These are phyloP conservation scores for Sebastes trivittatus DNA, from an alignment of 2,797 vertebrate species.

Conservation along the genomic window DNA sequence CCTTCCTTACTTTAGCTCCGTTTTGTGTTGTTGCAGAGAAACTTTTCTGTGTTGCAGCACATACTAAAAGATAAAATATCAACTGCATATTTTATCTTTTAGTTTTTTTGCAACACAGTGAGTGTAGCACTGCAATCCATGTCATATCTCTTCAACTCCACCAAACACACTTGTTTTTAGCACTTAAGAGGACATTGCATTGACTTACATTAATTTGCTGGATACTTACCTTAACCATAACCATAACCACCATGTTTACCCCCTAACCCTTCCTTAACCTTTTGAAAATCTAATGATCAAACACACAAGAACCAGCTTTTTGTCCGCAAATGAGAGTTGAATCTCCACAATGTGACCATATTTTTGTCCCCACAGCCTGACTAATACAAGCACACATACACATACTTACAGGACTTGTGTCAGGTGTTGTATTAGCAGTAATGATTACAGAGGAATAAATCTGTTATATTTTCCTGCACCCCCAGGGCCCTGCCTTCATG, in stretches of 20 bases:
- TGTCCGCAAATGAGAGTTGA: background rate
- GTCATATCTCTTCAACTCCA: background rate
- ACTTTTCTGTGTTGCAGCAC: rapidly evolving
- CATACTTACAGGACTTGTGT: background rate
- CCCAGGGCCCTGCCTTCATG: background rate
- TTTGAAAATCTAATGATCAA: background rate
- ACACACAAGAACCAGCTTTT: background rate
- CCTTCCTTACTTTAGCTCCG: background rate
- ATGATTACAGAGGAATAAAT: constrained; percentile 58
- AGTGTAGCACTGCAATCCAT: background rate
- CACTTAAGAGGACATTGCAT: background rate
- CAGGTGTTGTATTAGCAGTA: background rate
- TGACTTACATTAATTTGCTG: background rate
- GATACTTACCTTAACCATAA: background rate
- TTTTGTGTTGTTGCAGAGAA: background rate
- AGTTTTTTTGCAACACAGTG: background rate
- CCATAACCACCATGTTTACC: background rate
- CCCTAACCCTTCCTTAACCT: background rate
- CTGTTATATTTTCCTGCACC: background rate
- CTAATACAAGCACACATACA: background rate
- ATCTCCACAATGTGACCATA: background rate
- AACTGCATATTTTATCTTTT: background rate
- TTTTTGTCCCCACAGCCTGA: background rate
- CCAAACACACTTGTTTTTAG: background rate
- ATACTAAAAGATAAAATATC: background rate